These are phyloP conservation scores for Vulpes ferrilata DNA, from an alignment of 2,113 vertebrate genomes.

Conservation along the genomic window DNA sequence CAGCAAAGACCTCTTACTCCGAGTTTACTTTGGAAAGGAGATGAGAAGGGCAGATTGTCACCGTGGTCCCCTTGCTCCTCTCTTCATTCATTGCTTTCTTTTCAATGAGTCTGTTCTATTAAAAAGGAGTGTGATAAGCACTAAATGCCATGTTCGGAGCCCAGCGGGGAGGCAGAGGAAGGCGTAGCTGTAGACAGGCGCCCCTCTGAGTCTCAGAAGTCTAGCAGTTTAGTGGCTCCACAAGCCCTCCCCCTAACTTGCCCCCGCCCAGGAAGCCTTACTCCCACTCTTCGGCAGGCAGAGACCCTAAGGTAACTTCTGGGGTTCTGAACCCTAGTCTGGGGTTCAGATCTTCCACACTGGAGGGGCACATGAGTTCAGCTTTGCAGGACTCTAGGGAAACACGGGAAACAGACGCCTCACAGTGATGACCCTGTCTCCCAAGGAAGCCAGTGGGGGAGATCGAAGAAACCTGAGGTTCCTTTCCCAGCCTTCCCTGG, in stretches of 20 bases:
- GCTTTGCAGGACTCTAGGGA: background rate
- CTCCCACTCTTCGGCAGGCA: background rate
- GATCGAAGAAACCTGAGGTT: background rate
- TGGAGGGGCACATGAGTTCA: background rate
- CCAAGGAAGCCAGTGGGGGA: background rate
- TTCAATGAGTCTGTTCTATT: background rate
- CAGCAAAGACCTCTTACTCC: background rate
- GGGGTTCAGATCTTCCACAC: background rate
- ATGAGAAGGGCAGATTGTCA: background rate
- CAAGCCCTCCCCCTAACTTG: background rate
- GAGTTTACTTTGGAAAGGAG: slow-evolving; percentile 37
- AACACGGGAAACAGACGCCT: background rate
- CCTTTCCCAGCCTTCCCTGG: background rate
- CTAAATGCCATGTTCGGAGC: background rate
- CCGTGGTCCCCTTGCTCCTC: background rate
- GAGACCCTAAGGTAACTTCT: background rate
- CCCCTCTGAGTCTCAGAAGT: background rate
- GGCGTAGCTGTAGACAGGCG: background rate
- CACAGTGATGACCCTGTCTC: background rate
- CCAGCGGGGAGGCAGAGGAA: background rate
- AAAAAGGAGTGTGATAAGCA: background rate
- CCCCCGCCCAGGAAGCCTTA: background rate
- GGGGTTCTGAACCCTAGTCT: background rate
- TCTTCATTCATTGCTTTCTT: slow-evolving; percentile 23
- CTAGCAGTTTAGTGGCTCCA: background rate